phyloP scores from a whole-genome alignment of 2,113 vertebrate species.

The Coregonus clupeaformis region DNA sequence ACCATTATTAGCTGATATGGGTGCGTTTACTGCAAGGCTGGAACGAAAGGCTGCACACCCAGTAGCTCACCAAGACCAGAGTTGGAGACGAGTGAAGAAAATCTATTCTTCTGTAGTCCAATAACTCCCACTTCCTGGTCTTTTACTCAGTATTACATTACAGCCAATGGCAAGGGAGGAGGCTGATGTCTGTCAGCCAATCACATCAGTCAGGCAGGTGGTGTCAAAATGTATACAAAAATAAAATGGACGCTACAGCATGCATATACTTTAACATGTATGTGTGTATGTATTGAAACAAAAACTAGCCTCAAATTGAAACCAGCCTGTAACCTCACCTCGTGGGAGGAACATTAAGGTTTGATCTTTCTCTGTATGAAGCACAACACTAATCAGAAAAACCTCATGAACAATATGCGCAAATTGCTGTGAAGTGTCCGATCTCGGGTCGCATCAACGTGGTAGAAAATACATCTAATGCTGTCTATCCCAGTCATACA shows the following conservation, averaged over 20 bases:
- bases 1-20: no score
- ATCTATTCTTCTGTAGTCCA: not conserved
- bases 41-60: no score
- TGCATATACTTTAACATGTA: not conserved
- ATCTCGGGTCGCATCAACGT: not conserved
- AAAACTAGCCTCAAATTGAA: constrained; percentile 45
- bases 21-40: no score
- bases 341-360: constrained; percentile 26
- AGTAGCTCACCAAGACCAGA: no score
- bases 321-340: constrained; percentile 22
- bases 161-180: not conserved
- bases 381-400: constrained; percentile 36
- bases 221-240: not conserved
- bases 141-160: not conserved
- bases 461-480: not conserved
- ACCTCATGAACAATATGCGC: constrained; percentile 14
- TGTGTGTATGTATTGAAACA: constrained; percentile 5
- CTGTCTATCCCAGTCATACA: not conserved
- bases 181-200: no score
- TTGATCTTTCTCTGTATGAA: constrained; percentile 33
- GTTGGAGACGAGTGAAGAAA: no score
- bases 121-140: not conserved
- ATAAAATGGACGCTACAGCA: not conserved
- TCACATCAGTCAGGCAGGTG: not conserved
- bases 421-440: constrained; percentile 24